Evolutionary conservation across 2,113 vertebrate genomes (phyloP).

Genomic region (Orientallactaga bullata): DNA sequence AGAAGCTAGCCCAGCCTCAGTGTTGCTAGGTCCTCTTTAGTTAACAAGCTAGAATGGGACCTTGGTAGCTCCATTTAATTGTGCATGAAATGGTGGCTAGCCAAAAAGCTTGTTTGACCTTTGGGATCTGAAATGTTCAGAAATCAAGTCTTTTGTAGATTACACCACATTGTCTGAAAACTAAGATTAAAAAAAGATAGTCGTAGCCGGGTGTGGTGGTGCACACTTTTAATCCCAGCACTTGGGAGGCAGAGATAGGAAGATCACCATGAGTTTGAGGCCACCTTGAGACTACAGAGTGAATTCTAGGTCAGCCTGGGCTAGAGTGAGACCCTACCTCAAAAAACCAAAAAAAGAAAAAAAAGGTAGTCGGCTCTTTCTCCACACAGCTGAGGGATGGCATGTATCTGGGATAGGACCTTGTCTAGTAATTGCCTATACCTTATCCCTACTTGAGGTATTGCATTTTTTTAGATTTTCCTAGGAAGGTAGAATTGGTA

Average conservation of each 20-base stretch:
- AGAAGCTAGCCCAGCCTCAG: not conserved
- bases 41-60: not conserved
- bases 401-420: too few relatives aligned
- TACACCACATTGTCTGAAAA: not conserved
- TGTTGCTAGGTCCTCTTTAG: not conserved
- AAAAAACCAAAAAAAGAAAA: too few relatives aligned
- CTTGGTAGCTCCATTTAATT: not conserved
- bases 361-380: fast-evolving
- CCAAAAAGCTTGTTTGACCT: not conserved
- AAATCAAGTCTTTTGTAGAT: not conserved
- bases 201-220: too few relatives aligned
- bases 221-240: too few relatives aligned
- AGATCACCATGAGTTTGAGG: too few relatives aligned
- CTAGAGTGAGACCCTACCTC: too few relatives aligned
- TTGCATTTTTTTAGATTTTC: not conserved
- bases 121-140: not conserved
- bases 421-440: too few relatives aligned
- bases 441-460: not conserved
- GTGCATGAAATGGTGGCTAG: not conserved
- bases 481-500: not conserved
- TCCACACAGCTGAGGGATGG: too few relatives aligned
- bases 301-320: too few relatives aligned
- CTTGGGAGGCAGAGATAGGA: too few relatives aligned
- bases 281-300: too few relatives aligned
- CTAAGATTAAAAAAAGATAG: not conserved